phyloP scores from a whole-genome alignment of 2,797 vertebrate species.

The Acanthornis magna region DNA sequence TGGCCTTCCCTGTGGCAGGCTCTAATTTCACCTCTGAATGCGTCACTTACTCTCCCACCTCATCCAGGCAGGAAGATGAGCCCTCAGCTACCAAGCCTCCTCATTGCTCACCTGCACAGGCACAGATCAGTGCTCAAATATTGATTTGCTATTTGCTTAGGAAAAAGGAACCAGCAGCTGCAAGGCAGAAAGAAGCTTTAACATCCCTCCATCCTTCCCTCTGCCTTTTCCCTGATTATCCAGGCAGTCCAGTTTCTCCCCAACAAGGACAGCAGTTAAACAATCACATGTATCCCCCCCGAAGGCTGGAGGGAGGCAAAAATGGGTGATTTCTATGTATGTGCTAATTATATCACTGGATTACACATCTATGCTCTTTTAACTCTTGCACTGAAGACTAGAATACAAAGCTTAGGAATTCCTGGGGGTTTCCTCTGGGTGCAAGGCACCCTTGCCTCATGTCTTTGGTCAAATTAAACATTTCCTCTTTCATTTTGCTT shows the following conservation, averaged over 20 bases:
- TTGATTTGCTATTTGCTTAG: background rate
- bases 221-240: background rate
- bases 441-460: rapidly evolving
- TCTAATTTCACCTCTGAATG: background rate
- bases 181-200: background rate
- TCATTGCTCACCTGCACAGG: background rate
- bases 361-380: background rate
- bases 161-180: background rate
- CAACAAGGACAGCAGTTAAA: background rate
- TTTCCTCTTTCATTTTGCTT: background rate
- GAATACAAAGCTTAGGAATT: background rate
- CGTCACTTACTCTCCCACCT: background rate
- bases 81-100: background rate
- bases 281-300: background rate
- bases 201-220: background rate
- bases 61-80: background rate
- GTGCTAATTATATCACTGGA: background rate
- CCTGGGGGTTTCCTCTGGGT: background rate
- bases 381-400: background rate
- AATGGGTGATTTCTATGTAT: background rate
- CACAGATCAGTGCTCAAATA: background rate
- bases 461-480: background rate
- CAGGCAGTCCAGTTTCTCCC: background rate
- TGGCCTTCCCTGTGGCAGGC: background rate
- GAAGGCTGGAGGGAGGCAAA: background rate